These are phyloP conservation scores for Momotus momota DNA, from an alignment of 2,797 vertebrate species.

Conservation along the genomic window DNA sequence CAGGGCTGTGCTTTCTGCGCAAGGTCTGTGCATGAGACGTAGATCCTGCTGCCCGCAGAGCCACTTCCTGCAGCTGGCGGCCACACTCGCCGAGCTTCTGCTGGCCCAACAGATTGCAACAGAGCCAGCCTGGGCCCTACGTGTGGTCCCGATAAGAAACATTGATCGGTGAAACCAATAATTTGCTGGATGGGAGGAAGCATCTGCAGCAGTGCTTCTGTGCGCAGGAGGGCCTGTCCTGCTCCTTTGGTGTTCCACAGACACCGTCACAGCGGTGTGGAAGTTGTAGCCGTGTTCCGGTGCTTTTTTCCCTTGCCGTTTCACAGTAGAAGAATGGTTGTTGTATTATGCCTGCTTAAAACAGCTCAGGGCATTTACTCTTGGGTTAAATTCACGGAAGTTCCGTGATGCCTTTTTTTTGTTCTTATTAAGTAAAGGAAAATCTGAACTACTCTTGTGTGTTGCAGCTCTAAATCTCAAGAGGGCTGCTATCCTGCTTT, in stretches of 20 bases:
- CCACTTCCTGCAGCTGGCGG: neutral
- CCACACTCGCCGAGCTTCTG: neutral
- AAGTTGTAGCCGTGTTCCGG: neutral
- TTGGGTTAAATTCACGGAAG: neutral
- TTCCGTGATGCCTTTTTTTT: neutral
- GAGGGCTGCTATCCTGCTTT: neutral
- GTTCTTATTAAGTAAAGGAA: neutral
- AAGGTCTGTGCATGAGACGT: neutral
- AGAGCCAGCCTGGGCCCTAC: fast-evolving
- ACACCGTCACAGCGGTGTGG: fast-evolving
- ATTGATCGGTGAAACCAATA: fast-evolving
- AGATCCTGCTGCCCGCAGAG: neutral
- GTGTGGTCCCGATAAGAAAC: fast-evolving
- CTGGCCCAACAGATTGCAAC: neutral
- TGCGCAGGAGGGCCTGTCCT: neutral
- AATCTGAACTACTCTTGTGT: neutral
- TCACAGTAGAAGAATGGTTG: neutral
- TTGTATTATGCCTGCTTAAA: neutral
- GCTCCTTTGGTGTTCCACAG: fast-evolving
- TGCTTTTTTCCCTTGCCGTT: neutral
- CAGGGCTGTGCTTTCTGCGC: fast-evolving
- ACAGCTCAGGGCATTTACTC: neutral
- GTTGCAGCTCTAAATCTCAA: neutral
- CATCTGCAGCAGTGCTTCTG: neutral
- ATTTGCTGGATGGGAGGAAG: neutral